Evolutionary conservation across 1,140 invertebrate species (phyloP), one percentile per base, ranked within the genome.

Genomic region (Hestina assimilis): DNA sequence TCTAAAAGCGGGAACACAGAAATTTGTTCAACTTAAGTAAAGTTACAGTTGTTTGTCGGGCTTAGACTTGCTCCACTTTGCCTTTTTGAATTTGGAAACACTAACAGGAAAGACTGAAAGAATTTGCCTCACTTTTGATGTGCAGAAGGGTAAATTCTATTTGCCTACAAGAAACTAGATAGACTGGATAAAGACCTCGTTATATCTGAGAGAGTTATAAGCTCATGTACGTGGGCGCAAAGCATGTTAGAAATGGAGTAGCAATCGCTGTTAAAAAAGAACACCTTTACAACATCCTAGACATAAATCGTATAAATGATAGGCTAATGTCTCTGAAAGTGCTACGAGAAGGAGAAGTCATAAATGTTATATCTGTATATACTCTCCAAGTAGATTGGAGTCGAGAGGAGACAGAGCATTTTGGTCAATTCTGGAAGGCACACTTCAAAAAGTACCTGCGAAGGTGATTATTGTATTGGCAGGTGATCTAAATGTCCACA

Each of bases 111-210:
- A 33, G 15, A 61, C 47, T n/a, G 17, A 59, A 48, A 23, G 52
- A 67, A 58, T 42, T 59, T n/a, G 53, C 47, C 11, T 19, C 45
- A 11, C 8, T 59, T 7, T 56, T 61, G n/a, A 12, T 59, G 3
- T 28, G 53, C 11, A 51, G 65, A 42, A 58, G 19, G 23, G 35
- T 59, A 23, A 28, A 64, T 38, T 42, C 59, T 28, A 28, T 35
- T 8, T 68, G 60, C 41, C 43, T 68, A 9, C 57, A 65, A 19
- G 63, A 65, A 43, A 60, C 50, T 15, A 46, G 38, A 53, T 53
- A 47, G 57, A 5, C 20, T 41, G 57, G 63, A 5, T 41, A 57
- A 15, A 48, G 54, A 29, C 21, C 57, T n/a, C 17, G 53, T n/a
- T 29, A 63, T 17, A 59, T 63, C 14, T 47, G 52, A 4, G 42